These are phyloP conservation scores for Lasioglossum oenotherae DNA, from an alignment of 2,888 invertebrate genomes.

Conservation along the genomic window DNA sequence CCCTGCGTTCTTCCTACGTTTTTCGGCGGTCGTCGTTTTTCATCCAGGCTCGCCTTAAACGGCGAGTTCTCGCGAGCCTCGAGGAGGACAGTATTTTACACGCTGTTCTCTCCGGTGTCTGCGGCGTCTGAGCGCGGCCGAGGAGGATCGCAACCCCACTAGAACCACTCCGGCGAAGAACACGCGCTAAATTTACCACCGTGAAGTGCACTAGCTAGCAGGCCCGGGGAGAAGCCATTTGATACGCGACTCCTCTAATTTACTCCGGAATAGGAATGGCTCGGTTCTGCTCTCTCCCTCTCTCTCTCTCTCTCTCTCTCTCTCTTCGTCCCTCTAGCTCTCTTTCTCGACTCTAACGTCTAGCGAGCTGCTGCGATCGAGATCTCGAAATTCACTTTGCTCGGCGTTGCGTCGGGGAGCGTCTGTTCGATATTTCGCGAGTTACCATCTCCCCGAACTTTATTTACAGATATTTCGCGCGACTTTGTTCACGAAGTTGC, in stretches of 20 bases:
- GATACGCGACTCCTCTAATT: constrained; percentile 48
- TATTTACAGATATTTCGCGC: neutral
- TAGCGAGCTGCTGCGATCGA: neutral
- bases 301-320: neutral
- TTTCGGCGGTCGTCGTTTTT: constrained; percentile 47
- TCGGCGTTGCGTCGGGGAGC: neutral
- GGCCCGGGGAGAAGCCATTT: constrained; percentile 27
- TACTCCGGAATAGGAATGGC: constrained; percentile 12
- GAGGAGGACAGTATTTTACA: constrained; percentile 45
- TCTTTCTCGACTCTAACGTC: neutral
- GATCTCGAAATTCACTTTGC: constrained; percentile 10
- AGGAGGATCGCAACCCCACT: constrained; percentile 54
- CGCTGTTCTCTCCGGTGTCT: constrained; percentile 53
- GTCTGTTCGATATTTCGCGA: constrained; percentile 10
- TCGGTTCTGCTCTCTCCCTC: neutral
- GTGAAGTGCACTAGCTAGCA: constrained; percentile 39
- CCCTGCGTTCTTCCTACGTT: neutral
- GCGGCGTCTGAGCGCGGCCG: constrained; percentile 55
- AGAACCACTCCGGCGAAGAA: constrained; percentile 59
- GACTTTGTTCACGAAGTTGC: neutral
- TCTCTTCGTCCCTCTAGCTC: neutral
- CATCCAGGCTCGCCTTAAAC: constrained; percentile 51
- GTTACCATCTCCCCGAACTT: neutral
- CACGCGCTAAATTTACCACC: constrained; percentile 69
- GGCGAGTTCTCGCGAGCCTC: constrained; percentile 41